Evolutionary conservation across 2,113 vertebrate species (phyloP).

Genomic region (Entelurus aequoreus): DNA sequence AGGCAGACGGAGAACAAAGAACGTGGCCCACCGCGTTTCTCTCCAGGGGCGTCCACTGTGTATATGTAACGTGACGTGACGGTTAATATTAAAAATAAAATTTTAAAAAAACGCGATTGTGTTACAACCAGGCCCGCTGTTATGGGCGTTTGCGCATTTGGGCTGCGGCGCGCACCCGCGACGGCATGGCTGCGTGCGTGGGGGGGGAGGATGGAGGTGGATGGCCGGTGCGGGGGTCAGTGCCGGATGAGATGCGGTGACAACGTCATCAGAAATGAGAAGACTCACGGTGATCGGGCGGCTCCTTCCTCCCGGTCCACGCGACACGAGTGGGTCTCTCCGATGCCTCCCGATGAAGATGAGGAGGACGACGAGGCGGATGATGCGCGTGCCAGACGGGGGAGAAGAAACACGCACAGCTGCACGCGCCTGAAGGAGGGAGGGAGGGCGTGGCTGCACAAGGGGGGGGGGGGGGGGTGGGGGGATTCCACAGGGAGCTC

Average conservation of each 20-base stretch:
- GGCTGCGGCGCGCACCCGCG: neutral
- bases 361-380: neutral
- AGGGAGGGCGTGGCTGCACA: conserved; percentile 62
- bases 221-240: neutral
- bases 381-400: conserved; percentile 9
- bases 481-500: neutral
- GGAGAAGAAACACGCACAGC: conserved; percentile 57
- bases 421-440: conserved; percentile 58
- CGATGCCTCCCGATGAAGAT: neutral
- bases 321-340: neutral
- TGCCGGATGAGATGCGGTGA: neutral
- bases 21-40: conserved; percentile 27
- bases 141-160: conserved; percentile 45
- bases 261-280: neutral
- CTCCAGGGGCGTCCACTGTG: neutral
- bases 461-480: conserved; percentile 7
- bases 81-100: no score
- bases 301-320: neutral
- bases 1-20: conserved; percentile 63
- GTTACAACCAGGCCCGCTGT: conserved; percentile 20
- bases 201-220: neutral
- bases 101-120: no score
- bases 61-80: neutral
- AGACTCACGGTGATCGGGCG: conserved; percentile 6
- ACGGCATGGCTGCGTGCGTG: neutral